Evolutionary conservation across 2,113 vertebrate genomes (phyloP), one percentile per base, ranked within the genome.

Genomic region (Gopherus evgoodei): DNA sequence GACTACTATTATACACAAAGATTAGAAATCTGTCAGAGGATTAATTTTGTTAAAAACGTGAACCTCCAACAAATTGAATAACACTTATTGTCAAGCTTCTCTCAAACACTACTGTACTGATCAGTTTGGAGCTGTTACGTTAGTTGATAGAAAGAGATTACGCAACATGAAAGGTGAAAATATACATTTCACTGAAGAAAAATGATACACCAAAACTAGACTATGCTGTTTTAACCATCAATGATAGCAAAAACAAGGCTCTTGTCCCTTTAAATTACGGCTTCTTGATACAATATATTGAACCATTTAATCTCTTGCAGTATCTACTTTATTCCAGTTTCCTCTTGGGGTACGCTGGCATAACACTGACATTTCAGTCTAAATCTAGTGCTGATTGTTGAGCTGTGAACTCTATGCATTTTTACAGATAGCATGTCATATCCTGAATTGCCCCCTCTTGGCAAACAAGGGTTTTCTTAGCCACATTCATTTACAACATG

Each of bases 211-310:
- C 56, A 17, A 47, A 31, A n/a, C 13, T 29, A 57, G 35, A 83
- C 44, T 54, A 44, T 86, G 78, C 83, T 86, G 38, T 84, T 93
- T 94, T 91, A 79, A 96, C 84, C 83, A 47, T 22, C 38, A 83
- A 69, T 47, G 22, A 76, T 59, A 59, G 72, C 86, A 81, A 19
- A 59, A 50, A 86, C 8, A 80, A 81, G 80, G 47, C 29, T 53
- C 29, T 17, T 52, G 80, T 53, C 35, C 50, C 47, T 52, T 53
- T 52, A 76, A 76, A 42, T 76, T 76, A 76, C 24, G 44, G 72
- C 22, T 76, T 76, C 72, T 27, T 44, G 42, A 25, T 25, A 22
- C 42, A 44, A 27, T 76, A 27, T 44, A 76, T 44, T 76, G 22
- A 76, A 14, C 10, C 72, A 42, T 76, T 42, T 76, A 76, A 76